Evolutionary conservation across 2,113 vertebrate genomes (phyloP), one percentile per base, ranked within the genome.

Genomic region (Sterna hirundo): DNA sequence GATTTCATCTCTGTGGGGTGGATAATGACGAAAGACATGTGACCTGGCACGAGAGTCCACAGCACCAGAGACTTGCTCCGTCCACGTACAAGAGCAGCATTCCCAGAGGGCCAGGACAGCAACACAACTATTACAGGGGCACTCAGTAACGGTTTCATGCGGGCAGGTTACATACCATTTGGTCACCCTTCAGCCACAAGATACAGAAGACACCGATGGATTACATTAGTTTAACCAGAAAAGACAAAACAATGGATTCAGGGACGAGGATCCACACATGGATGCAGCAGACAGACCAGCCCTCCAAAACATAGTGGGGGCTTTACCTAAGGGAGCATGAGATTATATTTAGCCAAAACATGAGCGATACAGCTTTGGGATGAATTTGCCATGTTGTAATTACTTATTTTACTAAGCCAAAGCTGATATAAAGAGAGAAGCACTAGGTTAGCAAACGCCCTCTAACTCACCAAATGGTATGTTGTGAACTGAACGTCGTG

Each of bases 221-320:
- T 51, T 64, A n/a, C 9, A 25, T 16, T 55, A 6, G 4, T 60
- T 75, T 60, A 88, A 40, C 10, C 15, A 4, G 8, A 54, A 70
- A 75, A 78, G 14, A 13, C 9, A 2, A 10, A 40, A 76, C 36
- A 77, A 18, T 6, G 2, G 14, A 54, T 61, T 87, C 6, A 15
- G 42, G 44, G 55, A 64, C 47, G 38, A 82, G 16, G 7, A 62
- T 57, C 16, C 17, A 57, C 2, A 1, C 25, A 58, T 19, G 20
- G 86, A 9, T 36, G 44, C 34, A 46, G 15, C 16, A 82, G 57
- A 30, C 27, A 71, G 10, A 64, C 5, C 34, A 76, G 15, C 5
- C 23, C 49, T 9, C 30, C 38, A 40, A 85, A 85, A 82, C 10
- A 11, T 1, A 68, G 10, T 0, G 0, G 5, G 3, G 6, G 58